Percentiles rank a stretch among this genome's conserved stretches.
These are phyloP conservation scores for Echinarachnius parma DNA, from an alignment of 53 echinoderm and acorn worm species.

Conservation along the genomic window DNA sequence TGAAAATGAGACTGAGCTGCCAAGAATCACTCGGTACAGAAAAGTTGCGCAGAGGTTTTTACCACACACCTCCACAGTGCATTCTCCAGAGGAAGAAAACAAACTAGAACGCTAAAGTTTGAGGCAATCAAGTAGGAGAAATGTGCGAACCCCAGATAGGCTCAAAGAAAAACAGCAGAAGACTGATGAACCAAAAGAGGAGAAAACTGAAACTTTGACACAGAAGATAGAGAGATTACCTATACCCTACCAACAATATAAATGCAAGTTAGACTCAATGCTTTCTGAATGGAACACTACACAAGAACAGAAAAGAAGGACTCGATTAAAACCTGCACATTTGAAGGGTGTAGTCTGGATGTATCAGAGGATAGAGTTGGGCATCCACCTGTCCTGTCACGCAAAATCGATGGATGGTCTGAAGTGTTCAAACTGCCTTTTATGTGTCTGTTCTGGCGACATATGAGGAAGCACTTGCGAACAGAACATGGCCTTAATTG, in stretches of 20 bases:
- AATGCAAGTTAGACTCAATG: constrained; percentile 33
- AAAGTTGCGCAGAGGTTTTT: no score
- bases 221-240: constrained; percentile 29
- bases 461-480: constrained; percentile 74
- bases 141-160: no score
- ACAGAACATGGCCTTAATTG: no score
- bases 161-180: no score
- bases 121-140: no score
- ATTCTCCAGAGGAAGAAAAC: no score
- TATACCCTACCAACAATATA: constrained; percentile 12
- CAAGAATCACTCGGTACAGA: no score
- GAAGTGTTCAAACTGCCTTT: constrained; percentile 71
- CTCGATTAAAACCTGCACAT: constrained; percentile 19
- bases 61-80: no score
- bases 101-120: no score
- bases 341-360: constrained; percentile 42
- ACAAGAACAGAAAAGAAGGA: constrained; percentile 27
- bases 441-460: constrained; percentile 71
- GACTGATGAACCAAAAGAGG: no score
- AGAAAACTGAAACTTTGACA: neutral
- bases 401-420: constrained; percentile 69
- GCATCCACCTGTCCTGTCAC: constrained; percentile 69
- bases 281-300: constrained; percentile 39
- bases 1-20: no score
- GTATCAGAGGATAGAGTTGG: constrained; percentile 52